Conservation (phyloP, 53 echinoderm and acorn worm genomes). For the Antedon mediterranea region DNA sequence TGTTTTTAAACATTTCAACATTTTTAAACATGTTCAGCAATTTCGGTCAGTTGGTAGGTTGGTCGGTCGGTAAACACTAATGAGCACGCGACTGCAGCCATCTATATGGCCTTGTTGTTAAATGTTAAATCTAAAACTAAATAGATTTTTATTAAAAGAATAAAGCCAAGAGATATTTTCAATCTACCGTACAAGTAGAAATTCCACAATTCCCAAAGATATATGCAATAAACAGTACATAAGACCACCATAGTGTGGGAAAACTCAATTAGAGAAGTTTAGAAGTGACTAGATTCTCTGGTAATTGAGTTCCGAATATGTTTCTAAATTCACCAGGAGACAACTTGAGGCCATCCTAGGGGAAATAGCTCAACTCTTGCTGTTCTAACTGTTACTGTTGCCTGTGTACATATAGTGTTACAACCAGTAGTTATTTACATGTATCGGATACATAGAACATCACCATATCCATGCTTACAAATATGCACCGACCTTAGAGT, state of each 20-base stretch:
- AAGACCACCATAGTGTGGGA: constrained; percentile 1
- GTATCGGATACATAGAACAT: neutral
- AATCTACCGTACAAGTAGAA: neutral
- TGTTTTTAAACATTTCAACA: too few relatives aligned
- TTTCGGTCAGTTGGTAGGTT: too few relatives aligned
- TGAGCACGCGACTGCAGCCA: too few relatives aligned
- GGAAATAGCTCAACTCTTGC: neutral
- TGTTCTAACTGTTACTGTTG: neutral
- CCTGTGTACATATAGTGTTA: neutral
- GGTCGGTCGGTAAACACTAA: too few relatives aligned
- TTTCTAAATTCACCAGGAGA: neutral
- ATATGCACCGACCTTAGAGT: neutral
- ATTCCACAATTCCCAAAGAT: neutral
- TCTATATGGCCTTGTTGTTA: too few relatives aligned
- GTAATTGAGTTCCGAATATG: neutral
- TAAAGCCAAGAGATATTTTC: neutral
- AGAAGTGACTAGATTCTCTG: neutral
- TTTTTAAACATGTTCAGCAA: too few relatives aligned
- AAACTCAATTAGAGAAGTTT: neutral
- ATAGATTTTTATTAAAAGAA: neutral
- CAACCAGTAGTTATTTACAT: neutral
- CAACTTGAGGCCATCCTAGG: neutral
- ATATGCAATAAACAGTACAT: neutral
- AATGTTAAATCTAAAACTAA: too few relatives aligned
- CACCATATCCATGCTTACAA: neutral